phyloP scores from a whole-genome alignment of 2,113 vertebrate genomes.

The Eolophus roseicapilla region DNA sequence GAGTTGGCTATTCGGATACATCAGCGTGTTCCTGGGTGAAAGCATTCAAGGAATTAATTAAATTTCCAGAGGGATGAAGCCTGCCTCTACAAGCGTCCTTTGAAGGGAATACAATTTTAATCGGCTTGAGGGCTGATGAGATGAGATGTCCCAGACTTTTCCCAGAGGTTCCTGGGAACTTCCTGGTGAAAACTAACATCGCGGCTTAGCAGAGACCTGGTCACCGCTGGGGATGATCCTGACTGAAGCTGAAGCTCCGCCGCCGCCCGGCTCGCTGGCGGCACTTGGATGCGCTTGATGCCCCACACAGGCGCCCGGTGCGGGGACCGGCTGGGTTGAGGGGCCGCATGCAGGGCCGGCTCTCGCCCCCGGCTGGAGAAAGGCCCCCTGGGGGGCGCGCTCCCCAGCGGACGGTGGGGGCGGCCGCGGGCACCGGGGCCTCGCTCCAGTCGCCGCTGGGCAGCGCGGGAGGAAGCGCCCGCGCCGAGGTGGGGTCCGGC shows the following conservation, averaged over 20 bases:
- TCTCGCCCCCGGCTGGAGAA: not conserved
- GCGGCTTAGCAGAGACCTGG: not conserved
- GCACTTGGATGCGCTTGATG: not conserved
- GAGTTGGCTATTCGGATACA: not conserved
- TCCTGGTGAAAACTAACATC: not conserved
- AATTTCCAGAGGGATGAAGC: not conserved
- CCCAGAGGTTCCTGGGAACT: slow-evolving; percentile 1
- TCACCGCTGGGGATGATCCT: not conserved
- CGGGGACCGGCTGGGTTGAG: not conserved
- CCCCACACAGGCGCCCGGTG: not conserved
- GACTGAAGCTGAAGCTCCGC: not conserved
- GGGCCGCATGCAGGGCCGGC: not conserved
- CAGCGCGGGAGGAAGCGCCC: too few species aligned
- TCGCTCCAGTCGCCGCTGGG: too few species aligned
- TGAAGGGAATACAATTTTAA: not conserved
- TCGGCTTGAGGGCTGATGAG: not conserved
- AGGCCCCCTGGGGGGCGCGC: not conserved
- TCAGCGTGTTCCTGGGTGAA: not conserved
- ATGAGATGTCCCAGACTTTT: not conserved
- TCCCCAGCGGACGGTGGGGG: not conserved
- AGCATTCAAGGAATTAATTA: not conserved
- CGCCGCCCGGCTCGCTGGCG: not conserved
- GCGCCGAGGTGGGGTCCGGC: too few species aligned
- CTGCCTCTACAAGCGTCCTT: not conserved
- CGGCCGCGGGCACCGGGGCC: not conserved